Base-by-base conservation (phyloP, 2,888 invertebrate genomes). In the Pristionchus arcanus region DNA sequence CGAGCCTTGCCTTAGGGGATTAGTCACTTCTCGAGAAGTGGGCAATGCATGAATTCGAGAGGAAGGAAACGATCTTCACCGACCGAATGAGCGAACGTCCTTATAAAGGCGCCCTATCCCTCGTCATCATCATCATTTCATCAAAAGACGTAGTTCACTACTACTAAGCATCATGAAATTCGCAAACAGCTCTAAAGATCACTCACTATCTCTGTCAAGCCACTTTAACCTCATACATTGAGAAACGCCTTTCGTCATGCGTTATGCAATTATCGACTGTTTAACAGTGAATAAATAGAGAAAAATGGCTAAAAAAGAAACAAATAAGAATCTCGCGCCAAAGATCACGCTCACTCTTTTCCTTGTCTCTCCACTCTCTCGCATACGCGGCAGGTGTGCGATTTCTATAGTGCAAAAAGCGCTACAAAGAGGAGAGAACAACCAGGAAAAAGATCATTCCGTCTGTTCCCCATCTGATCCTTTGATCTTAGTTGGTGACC, bases 51-150 rank as follows among this genome's bases (percentile, higher is more conserved):
- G 3, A n/a, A n/a, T n/a, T n/a, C 5, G 16, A 28, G 28, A 68
- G 3, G 34, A 68, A 66, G 28, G 34, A 4, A 71, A 71, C 15
- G 19, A 15, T 31, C 15, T 34, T n/a, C 37, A 49, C 21, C 19
- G n/a, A n/a, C 28, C n/a, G 34, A 74, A 37, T 25, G 16, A 21
- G 37, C 25, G n/a, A 25, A 25, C 59, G 21, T 74, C 74, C 31
- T 74, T 53, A 49, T 53, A 49, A 81, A 81, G 37, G 31, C 71
- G 34, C 42, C 4, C 19, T 37, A 4, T 25, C 42, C 1, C 81
- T 81, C 81, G 81, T 53, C 42, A 81, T n/a, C n/a, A 16, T 34
- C 31, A 19, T 49, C 81, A 81, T 81, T 81, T 81, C 81, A 7
- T 81, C 81, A 81, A n/a, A n/a, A 28, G n/a, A n/a, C 49, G 13